phyloP scores from a whole-genome alignment of 2,888 invertebrate species.

The Sepioteuthis lessoniana region DNA sequence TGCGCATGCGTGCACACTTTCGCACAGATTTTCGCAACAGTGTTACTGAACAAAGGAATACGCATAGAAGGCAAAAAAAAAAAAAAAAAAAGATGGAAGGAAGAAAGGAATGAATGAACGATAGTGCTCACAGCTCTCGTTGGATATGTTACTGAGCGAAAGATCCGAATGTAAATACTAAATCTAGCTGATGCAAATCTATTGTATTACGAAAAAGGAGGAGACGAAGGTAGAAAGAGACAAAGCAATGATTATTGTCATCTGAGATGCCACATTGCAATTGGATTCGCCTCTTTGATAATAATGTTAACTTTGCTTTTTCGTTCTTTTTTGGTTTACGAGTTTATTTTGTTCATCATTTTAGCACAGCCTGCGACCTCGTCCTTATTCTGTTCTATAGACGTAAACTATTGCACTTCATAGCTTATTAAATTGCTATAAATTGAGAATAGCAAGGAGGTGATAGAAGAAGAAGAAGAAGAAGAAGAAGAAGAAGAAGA shows the following conservation, averaged over 20 bases:
- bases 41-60: not conserved
- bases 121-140: not conserved
- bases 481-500: too few species aligned
- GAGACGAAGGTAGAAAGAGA: not conserved
- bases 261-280: not conserved
- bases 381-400: not conserved
- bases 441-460: too few species aligned
- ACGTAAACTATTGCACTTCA: not conserved
- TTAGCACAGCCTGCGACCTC: not conserved
- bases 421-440: not conserved
- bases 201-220: not conserved
- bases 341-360: not conserved
- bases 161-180: not conserved
- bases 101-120: not conserved
- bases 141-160: not conserved
- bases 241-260: constrained; percentile 33
- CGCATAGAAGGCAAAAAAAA: not conserved
- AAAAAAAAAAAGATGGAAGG: not conserved
- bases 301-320: not conserved
- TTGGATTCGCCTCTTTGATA: not conserved
- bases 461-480: too few species aligned
- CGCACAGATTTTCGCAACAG: not conserved
- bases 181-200: not conserved
- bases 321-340: not conserved
- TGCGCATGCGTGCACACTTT: too few species aligned